phyloP scores from a whole-genome alignment of 2,797 vertebrate genomes.

The Onychomys leucogaster region DNA sequence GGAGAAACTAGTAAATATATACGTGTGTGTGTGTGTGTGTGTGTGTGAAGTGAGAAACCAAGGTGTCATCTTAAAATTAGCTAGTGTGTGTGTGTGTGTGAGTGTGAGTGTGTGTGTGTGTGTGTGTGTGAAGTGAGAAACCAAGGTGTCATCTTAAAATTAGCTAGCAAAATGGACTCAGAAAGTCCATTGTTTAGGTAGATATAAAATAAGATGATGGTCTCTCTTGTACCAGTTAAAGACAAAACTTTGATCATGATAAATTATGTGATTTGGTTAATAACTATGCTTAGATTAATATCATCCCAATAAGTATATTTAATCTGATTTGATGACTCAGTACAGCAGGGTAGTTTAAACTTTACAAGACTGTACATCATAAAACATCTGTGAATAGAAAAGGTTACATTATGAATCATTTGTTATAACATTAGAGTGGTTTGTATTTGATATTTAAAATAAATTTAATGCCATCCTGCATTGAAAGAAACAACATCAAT shows the following conservation, averaged over 20 bases:
- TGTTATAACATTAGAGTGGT: background rate
- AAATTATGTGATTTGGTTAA: background rate
- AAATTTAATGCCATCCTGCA: background rate
- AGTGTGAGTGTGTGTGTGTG: no score
- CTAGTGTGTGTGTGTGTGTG: no score
- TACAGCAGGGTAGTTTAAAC: background rate
- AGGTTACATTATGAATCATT: background rate
- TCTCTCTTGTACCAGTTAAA: background rate
- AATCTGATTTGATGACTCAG: background rate
- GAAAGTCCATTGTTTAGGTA: background rate
- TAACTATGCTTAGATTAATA: background rate
- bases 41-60: no score
- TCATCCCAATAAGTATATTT: background rate
- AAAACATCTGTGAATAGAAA: background rate
- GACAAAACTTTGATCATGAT: background rate
- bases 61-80: no score
- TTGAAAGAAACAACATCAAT: background rate
- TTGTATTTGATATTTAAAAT: background rate
- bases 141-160: background rate
- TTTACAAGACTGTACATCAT: background rate
- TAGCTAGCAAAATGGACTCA: background rate
- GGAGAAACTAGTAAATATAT: background rate
- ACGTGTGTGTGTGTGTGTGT: no score
- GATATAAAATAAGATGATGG: background rate
- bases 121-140: background rate